phyloP scores from a whole-genome alignment of 2,888 invertebrate genomes.

The Argyresthia goedartella region DNA sequence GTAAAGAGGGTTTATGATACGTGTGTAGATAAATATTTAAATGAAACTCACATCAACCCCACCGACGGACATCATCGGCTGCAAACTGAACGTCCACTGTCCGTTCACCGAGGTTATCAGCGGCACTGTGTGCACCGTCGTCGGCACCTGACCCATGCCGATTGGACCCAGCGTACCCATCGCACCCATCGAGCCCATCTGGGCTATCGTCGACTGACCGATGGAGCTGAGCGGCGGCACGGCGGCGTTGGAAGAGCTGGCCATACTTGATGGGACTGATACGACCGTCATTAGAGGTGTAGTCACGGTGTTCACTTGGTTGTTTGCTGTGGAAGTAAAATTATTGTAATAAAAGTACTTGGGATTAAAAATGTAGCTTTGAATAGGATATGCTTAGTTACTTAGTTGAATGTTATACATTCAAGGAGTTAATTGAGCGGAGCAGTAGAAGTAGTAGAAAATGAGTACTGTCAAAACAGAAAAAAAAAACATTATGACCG shows the following conservation, averaged over 20 bases:
- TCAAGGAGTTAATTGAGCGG: no score
- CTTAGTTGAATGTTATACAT: no score
- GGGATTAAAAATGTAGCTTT: no score
- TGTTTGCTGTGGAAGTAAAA: slow-evolving; percentile 19
- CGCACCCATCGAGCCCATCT: no score
- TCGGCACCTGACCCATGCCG: slow-evolving; percentile 24
- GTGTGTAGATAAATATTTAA: no score
- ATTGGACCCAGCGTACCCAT: not conserved
- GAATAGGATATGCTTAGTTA: no score
- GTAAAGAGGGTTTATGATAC: no score
- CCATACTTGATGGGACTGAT: not conserved
- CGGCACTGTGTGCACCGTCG: slow-evolving; percentile 51
- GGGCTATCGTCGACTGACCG: not conserved
- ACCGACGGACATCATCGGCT: slow-evolving; percentile 59
- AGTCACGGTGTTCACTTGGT: slow-evolving; percentile 29
- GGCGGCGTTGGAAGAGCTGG: slow-evolving; percentile 1
- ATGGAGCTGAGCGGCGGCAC: not conserved
- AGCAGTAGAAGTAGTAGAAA: no score
- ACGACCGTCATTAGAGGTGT: slow-evolving; percentile 21
- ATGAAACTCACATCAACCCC: slow-evolving; percentile 40
- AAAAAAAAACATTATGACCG: no score
- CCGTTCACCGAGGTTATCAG: slow-evolving; percentile 57
- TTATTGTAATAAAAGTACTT: no score
- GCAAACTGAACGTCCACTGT: slow-evolving; percentile 60
- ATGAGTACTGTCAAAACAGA: no score